Percentiles rank a stretch among this genome's conserved stretches.
These are phyloP conservation scores for Borostomias antarcticus DNA, from an alignment of 2,797 vertebrate genomes.

Conservation along the genomic window DNA sequence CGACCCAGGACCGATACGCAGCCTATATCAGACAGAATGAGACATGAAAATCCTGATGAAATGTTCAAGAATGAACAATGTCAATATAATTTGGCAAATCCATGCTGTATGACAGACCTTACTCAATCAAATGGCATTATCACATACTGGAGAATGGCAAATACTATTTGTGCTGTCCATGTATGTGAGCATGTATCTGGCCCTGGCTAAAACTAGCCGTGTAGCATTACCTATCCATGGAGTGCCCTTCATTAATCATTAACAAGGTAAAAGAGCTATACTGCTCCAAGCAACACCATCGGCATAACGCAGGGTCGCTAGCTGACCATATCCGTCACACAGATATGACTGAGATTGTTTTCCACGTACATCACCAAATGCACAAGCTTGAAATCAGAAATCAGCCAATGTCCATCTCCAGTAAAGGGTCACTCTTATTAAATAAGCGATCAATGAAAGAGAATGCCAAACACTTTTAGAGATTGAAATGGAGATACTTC, in stretches of 20 bases:
- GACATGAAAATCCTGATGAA: no score
- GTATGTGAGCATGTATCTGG: conserved; percentile 8
- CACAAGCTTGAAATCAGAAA: conserved; percentile 8
- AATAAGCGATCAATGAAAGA: conserved; percentile 18
- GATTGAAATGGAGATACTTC: conserved; percentile 24
- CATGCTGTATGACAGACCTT: not conserved
- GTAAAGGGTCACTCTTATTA: conserved; percentile 11
- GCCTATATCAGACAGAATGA: no score
- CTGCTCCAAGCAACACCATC: conserved; percentile 43
- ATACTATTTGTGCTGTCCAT: not conserved
- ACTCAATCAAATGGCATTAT: not conserved
- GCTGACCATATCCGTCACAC: conserved; percentile 33
- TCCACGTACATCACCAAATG: conserved; percentile 6
- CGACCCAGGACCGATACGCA: no score
- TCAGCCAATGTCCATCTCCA: not conserved
- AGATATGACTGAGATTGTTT: conserved; percentile 17
- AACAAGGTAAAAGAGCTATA: conserved; percentile 57
- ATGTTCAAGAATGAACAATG: no score
- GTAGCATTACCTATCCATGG: conserved; percentile 56
- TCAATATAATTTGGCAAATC: not conserved
- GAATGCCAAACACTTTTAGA: not conserved
- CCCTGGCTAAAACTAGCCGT: conserved; percentile 53
- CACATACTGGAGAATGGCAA: not conserved
- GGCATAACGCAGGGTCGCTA: conserved; percentile 30
- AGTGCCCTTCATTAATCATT: conserved; percentile 70